Conservation (phyloP, 2,888 invertebrate species). For the Andrena fulva region DNA sequence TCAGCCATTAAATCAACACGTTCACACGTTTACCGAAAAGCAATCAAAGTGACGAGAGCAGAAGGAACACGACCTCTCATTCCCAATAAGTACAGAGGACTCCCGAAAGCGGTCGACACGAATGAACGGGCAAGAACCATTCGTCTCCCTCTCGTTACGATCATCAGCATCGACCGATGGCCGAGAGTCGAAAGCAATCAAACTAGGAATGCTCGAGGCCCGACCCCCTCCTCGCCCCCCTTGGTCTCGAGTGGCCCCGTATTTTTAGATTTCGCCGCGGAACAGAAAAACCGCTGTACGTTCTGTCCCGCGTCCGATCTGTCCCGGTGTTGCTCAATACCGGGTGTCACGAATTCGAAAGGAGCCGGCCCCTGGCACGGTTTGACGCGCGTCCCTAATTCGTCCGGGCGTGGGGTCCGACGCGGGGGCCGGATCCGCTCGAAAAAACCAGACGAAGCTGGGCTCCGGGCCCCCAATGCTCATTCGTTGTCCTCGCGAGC, state of each 20-base stretch:
- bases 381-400: slow-evolving; percentile 77
- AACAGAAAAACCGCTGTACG: slow-evolving; percentile 50
- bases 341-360: slow-evolving; percentile 73
- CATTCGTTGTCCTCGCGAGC: slow-evolving; percentile 35
- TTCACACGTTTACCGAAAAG: too few species aligned
- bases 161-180: not conserved
- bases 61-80: too few species aligned
- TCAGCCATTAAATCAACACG: too few species aligned
- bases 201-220: slow-evolving; percentile 2
- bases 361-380: slow-evolving; percentile 65
- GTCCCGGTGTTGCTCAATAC: slow-evolving; percentile 65
- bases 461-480: not conserved
- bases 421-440: slow-evolving; percentile 43
- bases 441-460: slow-evolving; percentile 34
- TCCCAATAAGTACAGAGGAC: too few species aligned
- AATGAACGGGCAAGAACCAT: not conserved
- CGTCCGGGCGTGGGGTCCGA: slow-evolving; percentile 63
- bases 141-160: not conserved
- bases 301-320: slow-evolving; percentile 37
- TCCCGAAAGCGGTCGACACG: not conserved
- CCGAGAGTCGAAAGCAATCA: slow-evolving; percentile 3
- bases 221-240: not conserved
- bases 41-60: too few species aligned
- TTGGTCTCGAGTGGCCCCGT: slow-evolving; percentile 21
- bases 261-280: slow-evolving; percentile 36